A percentile compares a stretch with the other conserved stretches of the same genome.
Conservation (phyloP, 2,888 invertebrate species). For the Pheosia gnoma region DNA sequence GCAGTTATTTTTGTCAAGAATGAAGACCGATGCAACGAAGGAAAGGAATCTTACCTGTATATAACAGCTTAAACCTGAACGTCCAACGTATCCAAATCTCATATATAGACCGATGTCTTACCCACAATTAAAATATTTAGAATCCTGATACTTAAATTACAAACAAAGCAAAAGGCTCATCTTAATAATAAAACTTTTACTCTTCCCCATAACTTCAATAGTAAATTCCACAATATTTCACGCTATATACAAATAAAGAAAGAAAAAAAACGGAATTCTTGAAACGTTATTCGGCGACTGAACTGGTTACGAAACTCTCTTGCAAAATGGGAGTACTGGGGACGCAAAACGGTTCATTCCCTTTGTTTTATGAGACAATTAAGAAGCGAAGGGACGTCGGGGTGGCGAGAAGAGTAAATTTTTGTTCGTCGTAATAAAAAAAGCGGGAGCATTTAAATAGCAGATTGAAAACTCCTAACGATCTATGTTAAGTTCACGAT, state of each 20-base stretch:
- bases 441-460: conserved; percentile 63
- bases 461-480: conserved; percentile 66
- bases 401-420: conserved; percentile 59
- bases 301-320: conserved; percentile 50
- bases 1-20: conserved; percentile 54
- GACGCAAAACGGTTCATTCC: conserved; percentile 64
- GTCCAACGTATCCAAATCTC: conserved; percentile 31
- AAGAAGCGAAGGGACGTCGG: conserved; percentile 60
- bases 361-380: conserved; percentile 74
- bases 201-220: not conserved
- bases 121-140: not conserved
- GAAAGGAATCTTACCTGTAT: conserved; percentile 45
- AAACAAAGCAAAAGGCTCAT: not conserved
- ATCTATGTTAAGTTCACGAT: conserved; percentile 56
- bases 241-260: not conserved
- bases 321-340: conserved; percentile 51
- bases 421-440: conserved; percentile 63
- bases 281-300: conserved; percentile 42
- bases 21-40: conserved; percentile 52
- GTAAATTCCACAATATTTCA: not conserved
- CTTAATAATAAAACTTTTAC: not conserved
- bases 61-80: conserved; percentile 46
- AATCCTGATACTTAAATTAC: not conserved
- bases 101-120: not conserved
- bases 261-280: conserved; percentile 34